Evolutionary conservation across 23 tunicate species (phyloP).

Genomic region (Corella eumyota): DNA sequence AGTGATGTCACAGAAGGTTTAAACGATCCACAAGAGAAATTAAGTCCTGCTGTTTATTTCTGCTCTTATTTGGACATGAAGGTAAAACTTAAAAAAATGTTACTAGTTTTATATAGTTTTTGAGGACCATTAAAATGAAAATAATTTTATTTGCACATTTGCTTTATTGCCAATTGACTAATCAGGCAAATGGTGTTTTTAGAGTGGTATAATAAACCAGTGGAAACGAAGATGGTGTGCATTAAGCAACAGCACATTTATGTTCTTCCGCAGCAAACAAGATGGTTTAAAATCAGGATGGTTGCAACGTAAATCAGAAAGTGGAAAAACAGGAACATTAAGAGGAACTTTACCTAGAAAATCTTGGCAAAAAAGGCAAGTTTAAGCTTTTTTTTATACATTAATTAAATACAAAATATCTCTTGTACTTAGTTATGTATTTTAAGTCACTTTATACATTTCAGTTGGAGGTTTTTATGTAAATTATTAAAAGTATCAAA

Average conservation of each 20-base stretch:
- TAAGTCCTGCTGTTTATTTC: conserved; percentile 73
- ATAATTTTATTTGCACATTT: too few species aligned
- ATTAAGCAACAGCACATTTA: conserved; percentile 65
- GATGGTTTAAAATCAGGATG: conserved; percentile 83
- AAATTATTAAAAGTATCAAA: too few species aligned
- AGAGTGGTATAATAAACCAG: conserved; percentile 82
- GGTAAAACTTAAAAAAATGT: conserved; percentile 7
- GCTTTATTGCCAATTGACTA: neutral
- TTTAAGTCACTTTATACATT: too few species aligned
- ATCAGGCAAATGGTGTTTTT: too few species aligned
- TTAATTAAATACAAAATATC: too few species aligned
- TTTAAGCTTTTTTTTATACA: neutral
- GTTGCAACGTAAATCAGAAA: conserved; percentile 56
- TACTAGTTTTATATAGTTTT: neutral
- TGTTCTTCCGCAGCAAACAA: conserved; percentile 91
- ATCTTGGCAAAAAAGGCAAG: conserved; percentile 76
- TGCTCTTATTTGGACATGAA: conserved; percentile 65
- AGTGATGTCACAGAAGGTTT: conserved; percentile 8
- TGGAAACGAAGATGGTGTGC: conserved; percentile 94
- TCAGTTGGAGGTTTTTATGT: too few species aligned
- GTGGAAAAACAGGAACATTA: conserved; percentile 44
- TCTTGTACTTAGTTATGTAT: too few species aligned
- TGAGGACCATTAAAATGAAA: too few species aligned
- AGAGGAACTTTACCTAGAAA: conserved; percentile 77
- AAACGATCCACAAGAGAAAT: conserved; percentile 16